phyloP scores from a whole-genome alignment of 2,797 vertebrate species.

The Rhinoraja longicauda region DNA sequence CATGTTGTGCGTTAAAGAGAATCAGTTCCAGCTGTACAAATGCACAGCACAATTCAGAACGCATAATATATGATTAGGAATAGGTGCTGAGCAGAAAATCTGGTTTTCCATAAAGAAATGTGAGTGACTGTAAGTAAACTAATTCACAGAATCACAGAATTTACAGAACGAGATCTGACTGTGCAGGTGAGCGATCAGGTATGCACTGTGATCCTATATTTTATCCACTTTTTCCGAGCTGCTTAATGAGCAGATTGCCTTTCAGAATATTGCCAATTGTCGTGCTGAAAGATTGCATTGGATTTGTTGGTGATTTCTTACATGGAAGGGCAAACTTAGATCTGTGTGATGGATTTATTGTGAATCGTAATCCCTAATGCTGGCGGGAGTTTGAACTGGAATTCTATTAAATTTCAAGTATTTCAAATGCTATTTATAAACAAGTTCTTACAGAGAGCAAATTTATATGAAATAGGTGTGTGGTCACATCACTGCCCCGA shows the following conservation, averaged over 20 bases:
- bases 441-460: neutral
- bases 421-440: neutral
- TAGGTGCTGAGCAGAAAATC: neutral
- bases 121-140: neutral
- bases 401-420: slow-evolving; percentile 1
- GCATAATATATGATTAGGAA: neutral
- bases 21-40: neutral
- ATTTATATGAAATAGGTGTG: neutral
- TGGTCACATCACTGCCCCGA: neutral
- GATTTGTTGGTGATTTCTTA: neutral
- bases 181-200: neutral
- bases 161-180: neutral
- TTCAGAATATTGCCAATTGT: neutral
- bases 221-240: neutral
- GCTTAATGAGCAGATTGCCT: neutral
- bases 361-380: neutral
- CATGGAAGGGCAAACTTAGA: neutral
- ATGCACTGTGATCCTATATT: neutral
- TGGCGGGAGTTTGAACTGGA: neutral
- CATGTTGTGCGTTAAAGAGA: neutral
- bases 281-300: neutral
- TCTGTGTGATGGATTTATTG: slow-evolving; percentile 26
- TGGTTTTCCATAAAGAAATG: neutral
- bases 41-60: neutral
- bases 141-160: neutral